Evolutionary conservation across 2,888 invertebrate genomes (phyloP), one percentile per base, ranked within the genome.

Genomic region (Poecilobothrus nobilitatus): DNA sequence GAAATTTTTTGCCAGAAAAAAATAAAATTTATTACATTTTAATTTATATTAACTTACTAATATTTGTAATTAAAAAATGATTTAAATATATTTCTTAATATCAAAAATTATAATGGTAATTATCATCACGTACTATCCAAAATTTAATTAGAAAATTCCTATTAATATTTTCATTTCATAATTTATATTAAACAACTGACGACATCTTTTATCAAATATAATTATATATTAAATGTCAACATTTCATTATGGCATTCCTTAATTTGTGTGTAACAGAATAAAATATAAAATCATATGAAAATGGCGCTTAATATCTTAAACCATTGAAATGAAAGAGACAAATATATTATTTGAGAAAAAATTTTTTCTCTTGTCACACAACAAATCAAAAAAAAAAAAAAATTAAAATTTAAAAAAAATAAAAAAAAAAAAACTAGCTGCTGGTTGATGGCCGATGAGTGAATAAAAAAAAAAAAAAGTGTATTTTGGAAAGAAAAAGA

Each of bases 361-460:
- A 12, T 2, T 1, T 18, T 53, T 53, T 53, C 53, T 53, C 53
- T 53, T 53, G 53, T 53, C 53, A 53, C n/a, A 53, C 53, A 53
- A 53, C 53, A 53, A 53, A 53, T 53, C 53, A 53, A 15, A 53
- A 53, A 53, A 53, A 18, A 53, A 53, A 18, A 53, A 53, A 1
- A 53, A 53, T 3, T 3, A 53, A 53, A 53, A 53, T 1, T 6
- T 15, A 15, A 53, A 53, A 18, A 53, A 53, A 53, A 53, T 9
- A 18, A 53, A 12, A 53, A 53, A 53, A 53, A 53, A 53, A 53
- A 53, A 18, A 53, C 15, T 12, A 41, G 41, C 41, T 41, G 41
- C 53, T 53, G 53, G 53, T 53, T 53, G 53, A 53, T 53, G 53
- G 53, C 53, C 53, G 53, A 53, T 18, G 53, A 53, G 53, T 53